Evolutionary conservation across 2,888 invertebrate species (phyloP).

Genomic region (Xanthorhoe designata): DNA sequence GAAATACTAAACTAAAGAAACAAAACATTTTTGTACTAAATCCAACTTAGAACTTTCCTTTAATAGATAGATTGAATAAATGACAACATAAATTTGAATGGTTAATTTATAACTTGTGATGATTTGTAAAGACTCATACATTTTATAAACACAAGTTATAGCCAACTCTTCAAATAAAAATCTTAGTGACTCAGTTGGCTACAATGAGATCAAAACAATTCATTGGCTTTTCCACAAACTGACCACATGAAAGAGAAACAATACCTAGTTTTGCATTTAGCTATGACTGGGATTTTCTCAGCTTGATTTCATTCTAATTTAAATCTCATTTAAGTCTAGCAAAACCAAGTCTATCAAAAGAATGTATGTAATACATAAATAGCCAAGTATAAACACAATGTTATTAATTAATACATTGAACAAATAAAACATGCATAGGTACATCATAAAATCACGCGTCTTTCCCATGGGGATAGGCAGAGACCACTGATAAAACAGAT

Average conservation of each 20-base stretch:
- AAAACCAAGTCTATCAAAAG: not conserved
- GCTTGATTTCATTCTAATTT: not conserved
- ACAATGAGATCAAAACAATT: constrained; percentile 72
- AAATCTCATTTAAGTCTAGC: not conserved
- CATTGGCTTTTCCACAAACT: constrained; percentile 44
- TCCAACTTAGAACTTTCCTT: constrained; percentile 58
- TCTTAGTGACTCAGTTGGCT: constrained; percentile 55
- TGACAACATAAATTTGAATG: constrained; percentile 16
- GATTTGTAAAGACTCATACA: constrained; percentile 42
- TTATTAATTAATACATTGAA: not conserved
- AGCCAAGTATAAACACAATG: no score
- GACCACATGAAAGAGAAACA: constrained; percentile 8
- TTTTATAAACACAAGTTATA: constrained; percentile 21
- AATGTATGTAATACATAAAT: not conserved
- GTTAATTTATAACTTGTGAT: constrained; percentile 60
- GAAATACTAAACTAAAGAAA: constrained; percentile 25
- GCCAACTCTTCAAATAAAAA: constrained; percentile 33
- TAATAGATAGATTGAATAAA: constrained; percentile 53
- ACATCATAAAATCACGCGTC: no score
- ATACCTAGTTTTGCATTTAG: not conserved
- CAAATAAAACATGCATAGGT: no score
- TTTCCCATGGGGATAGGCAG: no score
- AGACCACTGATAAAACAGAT: not conserved
- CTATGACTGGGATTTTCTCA: not conserved
- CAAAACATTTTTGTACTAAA: constrained; percentile 73